These are phyloP conservation scores for Leptarthrus brevirostris DNA, from an alignment of 2,888 invertebrate species.

Conservation along the genomic window DNA sequence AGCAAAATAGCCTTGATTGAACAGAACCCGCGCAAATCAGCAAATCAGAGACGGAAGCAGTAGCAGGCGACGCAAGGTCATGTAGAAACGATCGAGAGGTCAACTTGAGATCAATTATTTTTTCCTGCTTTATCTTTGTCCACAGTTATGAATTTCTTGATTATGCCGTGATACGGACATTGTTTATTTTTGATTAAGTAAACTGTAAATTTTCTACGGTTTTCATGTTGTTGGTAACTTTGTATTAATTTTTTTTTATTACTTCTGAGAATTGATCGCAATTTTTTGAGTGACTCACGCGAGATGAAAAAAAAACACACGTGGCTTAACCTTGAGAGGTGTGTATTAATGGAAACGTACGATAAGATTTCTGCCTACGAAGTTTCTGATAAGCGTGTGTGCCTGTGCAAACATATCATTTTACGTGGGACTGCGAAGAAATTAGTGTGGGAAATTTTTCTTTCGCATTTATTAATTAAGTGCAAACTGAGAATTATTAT, in stretches of 20 bases:
- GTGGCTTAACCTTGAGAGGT: constrained; percentile 3
- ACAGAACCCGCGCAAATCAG: no score
- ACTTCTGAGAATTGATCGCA: neutral
- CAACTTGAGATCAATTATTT: neutral
- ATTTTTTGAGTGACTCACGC: neutral
- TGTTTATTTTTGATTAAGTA: neutral
- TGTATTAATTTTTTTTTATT: no score
- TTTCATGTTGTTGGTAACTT: no score
- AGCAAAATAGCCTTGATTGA: no score
- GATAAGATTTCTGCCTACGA: neutral
- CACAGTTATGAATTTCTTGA: no score
- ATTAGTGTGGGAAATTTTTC: no score
- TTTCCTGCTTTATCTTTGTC: neutral
- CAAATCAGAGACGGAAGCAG: constrained; percentile 13
- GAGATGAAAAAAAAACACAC: neutral
- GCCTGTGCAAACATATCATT: neutral
- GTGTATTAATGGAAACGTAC: neutral
- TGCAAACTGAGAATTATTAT: no score
- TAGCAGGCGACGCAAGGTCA: constrained; percentile 1
- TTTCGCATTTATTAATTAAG: no score
- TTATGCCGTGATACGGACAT: neutral
- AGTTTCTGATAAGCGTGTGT: neutral
- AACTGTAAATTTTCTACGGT: neutral
- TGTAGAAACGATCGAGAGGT: neutral
- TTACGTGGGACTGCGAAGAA: neutral